phyloP scores from a whole-genome alignment of 2,797 vertebrate species.

The Hippocampus kuda region DNA sequence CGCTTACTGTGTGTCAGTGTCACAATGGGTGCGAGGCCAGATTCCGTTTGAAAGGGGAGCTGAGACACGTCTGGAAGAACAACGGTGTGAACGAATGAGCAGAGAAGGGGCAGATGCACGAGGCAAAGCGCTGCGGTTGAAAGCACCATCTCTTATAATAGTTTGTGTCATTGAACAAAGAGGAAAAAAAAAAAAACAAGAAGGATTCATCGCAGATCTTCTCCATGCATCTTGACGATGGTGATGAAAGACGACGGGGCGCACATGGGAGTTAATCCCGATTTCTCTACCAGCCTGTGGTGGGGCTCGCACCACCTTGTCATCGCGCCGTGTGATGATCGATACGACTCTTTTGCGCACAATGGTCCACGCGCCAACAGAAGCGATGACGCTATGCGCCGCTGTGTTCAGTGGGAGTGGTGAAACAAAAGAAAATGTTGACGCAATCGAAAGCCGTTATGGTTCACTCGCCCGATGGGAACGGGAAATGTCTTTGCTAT shows the following conservation, averaged over 20 bases:
- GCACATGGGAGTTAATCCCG: slow-evolving; percentile 34
- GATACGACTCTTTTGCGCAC: slow-evolving; percentile 31
- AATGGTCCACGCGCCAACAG: slow-evolving; percentile 11
- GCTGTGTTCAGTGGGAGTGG: slow-evolving; percentile 21
- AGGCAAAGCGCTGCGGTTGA: slow-evolving; percentile 22
- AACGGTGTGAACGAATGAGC: slow-evolving; percentile 28
- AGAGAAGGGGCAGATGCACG: slow-evolving; percentile 32
- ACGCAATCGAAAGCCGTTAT: slow-evolving; percentile 30
- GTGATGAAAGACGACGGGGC: slow-evolving; percentile 43
- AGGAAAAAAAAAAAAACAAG: slow-evolving; percentile 7
- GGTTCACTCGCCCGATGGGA: slow-evolving; percentile 29
- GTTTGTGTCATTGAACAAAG: slow-evolving; percentile 22
- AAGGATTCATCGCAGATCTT: slow-evolving; percentile 16
- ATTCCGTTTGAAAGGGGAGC: slow-evolving; percentile 40
- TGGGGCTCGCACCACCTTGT: slow-evolving; percentile 41
- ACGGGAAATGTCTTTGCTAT: slow-evolving; percentile 22
- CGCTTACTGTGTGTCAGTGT: slow-evolving; percentile 47
- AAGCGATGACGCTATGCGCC: slow-evolving; percentile 6
- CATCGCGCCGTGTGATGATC: slow-evolving; percentile 32
- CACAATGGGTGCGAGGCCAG: slow-evolving; percentile 26
- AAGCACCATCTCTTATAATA: slow-evolving; percentile 23
- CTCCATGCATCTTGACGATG: slow-evolving; percentile 38
- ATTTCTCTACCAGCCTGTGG: slow-evolving; percentile 17
- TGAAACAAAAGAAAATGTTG: slow-evolving; percentile 17
- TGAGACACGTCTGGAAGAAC: slow-evolving; percentile 33